Base-by-base conservation (phyloP, 2,113 vertebrate genomes). In the Isichthys henryi region DNA sequence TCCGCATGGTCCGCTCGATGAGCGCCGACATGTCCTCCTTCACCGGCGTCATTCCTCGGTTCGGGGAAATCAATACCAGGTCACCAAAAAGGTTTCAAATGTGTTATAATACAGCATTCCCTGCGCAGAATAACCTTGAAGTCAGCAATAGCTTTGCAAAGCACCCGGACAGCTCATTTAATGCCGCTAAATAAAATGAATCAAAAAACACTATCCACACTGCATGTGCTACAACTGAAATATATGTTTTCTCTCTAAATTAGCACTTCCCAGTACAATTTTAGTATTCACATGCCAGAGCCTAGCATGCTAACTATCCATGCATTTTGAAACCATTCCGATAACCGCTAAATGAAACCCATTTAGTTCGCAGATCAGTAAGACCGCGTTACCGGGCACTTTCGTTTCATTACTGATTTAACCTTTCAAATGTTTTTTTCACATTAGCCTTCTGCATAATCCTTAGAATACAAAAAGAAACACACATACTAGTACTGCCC, bases 1-100 rank as follows among this genome's bases (percentile, higher is more conserved):
- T 97, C 94, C 94, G 96, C 94, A 99, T 96, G 70, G 97, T 97
- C 90, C 94, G 94, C 92, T 98, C 97, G 0, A 99, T 98, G 91
- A 98, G 96, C 6, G 95, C 95, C 43, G 94, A 92, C 45, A 95
- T 91, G 6, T 92, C 96, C 88, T 95, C 94, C 3, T 94, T 96
- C 0, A 92, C 92, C 0, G 95, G 95, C 90, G 97, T 98, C 89
- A 96, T 94, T 92, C 10, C 88, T 89, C 13, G 17, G 56, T 45
- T 21, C 85, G 49, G 48, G 31, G 19, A 49, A 27, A 86, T 45
- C 21, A 21, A 11, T 15, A 21, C 80, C 21, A 9, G 15, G 15
- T 45, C 45, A 21, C 17, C 62, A 31, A 70, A 70, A 31, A 70
- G 23, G 62, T 13, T 70, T 70, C n/a, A 70, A 70, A 70, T 31